Evolutionary conservation across 2,113 vertebrate species (phyloP), one percentile per base, ranked within the genome.

Genomic region (Labeo rohita): DNA sequence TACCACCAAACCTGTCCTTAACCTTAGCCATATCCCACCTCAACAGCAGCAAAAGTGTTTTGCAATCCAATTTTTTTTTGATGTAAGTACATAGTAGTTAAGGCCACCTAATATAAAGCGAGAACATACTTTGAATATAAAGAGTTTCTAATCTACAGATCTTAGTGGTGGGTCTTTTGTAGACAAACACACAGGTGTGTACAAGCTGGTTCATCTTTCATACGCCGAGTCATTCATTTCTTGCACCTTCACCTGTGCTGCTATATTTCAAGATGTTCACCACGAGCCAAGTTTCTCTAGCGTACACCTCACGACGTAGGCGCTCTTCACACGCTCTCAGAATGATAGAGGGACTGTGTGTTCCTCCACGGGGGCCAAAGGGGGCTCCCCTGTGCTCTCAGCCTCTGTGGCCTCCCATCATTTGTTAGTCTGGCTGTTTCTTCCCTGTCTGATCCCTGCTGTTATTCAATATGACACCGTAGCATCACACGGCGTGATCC

Each of bases 401-500:
- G 65, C 80, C 86, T 85, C 85, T 65, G 45, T 61, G 73, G 56
- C 74, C 65, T 66, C 74, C 70, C 63, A 61, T 90, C 88, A 89
- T 90, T 91, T 89, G 86, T 90, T 90, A 90, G 89, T 90, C 86
- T 90, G 88, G 86, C 83, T 82, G 86, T 87, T 70, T 68, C 76
- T 73, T 7, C 36, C 43, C 66, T 83, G 85, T 84, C 87, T 61
- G 81, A 86, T 84, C 65, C 88, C 77, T 81, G 85, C 88, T 87
- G 88, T 86, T 90, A 86, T 87, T 90, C 88, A 88, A 87, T 86
- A 84, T 73, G 82, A 83, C 73, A 66, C 15, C 23, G 9, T 73
- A 78, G 61, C 81, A 59, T 84, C 75, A 63, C 75, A 80, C 68
- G 28, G 61, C 8, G 47, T 65, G 80, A 84, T 83, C 80, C 87